phyloP scores from a whole-genome alignment of 1,140 invertebrate genomes.

The Liolophura sinensis region DNA sequence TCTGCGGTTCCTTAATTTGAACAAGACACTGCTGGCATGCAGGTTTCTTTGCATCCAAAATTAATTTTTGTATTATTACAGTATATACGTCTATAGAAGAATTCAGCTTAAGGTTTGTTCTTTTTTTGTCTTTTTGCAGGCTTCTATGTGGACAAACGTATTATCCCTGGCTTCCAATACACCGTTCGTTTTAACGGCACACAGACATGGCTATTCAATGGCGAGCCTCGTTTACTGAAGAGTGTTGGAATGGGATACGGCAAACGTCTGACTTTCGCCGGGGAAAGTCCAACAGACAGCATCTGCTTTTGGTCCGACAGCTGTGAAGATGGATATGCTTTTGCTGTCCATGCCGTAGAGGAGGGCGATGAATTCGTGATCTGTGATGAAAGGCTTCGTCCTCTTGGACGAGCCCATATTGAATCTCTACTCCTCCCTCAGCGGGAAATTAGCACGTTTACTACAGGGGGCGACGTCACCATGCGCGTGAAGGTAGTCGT shows the following conservation, averaged over 20 bases:
- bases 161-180: slow-evolving; percentile 75
- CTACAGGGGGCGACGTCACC: slow-evolving; percentile 60
- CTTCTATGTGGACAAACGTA: slow-evolving; percentile 74
- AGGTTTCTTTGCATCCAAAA: no score
- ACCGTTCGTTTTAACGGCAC: slow-evolving; percentile 68
- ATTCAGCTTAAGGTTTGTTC: not conserved
- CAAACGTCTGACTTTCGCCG: slow-evolving; percentile 74
- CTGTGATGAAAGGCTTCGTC: slow-evolving; percentile 69
- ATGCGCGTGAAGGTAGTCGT: slow-evolving; percentile 69
- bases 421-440: slow-evolving; percentile 34
- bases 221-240: slow-evolving; percentile 66
- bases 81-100: slow-evolving; percentile 57
- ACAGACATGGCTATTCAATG: slow-evolving; percentile 68
- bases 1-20: not conserved
- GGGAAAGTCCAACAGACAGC: slow-evolving; percentile 67
- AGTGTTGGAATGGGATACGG: slow-evolving; percentile 78
- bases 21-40: no score
- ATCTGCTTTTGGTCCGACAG: slow-evolving; percentile 79
- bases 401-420: slow-evolving; percentile 46
- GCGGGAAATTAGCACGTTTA: slow-evolving; percentile 49
- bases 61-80: slow-evolving; percentile 66
- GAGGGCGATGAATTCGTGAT: slow-evolving; percentile 70
- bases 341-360: slow-evolving; percentile 69
- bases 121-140: slow-evolving; percentile 61
- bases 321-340: slow-evolving; percentile 72